Percentiles rank a stretch among this genome's conserved stretches.
Evolutionary conservation across 1,140 invertebrate genomes (phyloP).

Genomic region (Macrobrachium rosenbergii): DNA sequence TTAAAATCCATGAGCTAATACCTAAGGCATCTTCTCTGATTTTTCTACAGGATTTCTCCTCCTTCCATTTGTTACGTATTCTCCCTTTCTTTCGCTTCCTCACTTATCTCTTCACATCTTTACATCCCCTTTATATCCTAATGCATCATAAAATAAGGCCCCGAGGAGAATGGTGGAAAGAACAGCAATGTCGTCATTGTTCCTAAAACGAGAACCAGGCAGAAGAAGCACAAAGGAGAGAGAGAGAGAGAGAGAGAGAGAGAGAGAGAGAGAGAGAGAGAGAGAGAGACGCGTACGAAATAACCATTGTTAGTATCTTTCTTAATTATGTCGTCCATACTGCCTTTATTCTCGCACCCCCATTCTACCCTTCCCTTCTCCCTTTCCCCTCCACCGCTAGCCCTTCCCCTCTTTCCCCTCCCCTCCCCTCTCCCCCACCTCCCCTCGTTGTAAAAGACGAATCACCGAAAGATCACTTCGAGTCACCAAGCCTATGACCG

Average conservation of each 20-base stretch:
- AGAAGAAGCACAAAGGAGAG: background rate
- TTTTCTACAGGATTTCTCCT: background rate
- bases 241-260: constrained; percentile 24
- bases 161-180: background rate
- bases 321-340: constrained; percentile 1
- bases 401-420: background rate
- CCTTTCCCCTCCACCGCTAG: background rate
- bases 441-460: background rate
- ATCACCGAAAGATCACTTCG: background rate
- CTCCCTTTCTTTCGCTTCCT: background rate
- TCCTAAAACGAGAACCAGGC: background rate
- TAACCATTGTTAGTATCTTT: background rate
- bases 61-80: background rate
- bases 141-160: too few relatives aligned
- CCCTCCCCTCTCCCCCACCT: background rate
- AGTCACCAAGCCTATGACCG: background rate
- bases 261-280: background rate
- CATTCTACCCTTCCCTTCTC: background rate
- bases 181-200: background rate
- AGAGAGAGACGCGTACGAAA: too few relatives aligned
- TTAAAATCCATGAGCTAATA: too few relatives aligned
- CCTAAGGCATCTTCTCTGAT: too few relatives aligned
- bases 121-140: background rate
- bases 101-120: background rate
- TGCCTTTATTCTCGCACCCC: background rate